These are phyloP conservation scores for Atta texana DNA, from an alignment of 1,140 invertebrate species.

Conservation along the genomic window DNA sequence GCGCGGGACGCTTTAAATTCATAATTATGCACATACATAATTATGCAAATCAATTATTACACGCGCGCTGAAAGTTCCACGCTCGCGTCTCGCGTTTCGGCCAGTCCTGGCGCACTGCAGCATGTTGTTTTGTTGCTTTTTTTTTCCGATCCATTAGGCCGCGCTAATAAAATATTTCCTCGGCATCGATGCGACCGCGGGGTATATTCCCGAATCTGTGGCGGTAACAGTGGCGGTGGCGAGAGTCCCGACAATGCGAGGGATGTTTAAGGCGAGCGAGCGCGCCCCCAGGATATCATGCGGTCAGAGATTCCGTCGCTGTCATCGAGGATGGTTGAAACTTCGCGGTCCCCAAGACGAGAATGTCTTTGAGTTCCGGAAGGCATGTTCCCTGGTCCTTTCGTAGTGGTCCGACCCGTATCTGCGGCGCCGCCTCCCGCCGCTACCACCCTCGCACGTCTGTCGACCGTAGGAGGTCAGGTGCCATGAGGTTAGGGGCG, in stretches of 20 bases:
- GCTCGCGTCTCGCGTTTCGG: conserved; percentile 60
- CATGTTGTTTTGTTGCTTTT: not conserved
- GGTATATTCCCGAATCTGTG: conserved; percentile 35
- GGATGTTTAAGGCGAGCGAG: conserved; percentile 82
- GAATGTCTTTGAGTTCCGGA: conserved; percentile 85
- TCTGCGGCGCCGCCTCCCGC: conserved; percentile 43
- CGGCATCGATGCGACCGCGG: conserved; percentile 27
- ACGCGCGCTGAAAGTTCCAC: conserved; percentile 65
- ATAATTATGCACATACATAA: conserved; percentile 76
- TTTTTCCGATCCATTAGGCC: conserved; percentile 48
- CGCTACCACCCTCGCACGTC: not conserved
- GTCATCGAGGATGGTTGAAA: conserved; percentile 80
- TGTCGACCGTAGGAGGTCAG: conserved; percentile 40
- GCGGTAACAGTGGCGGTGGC: conserved; percentile 30
- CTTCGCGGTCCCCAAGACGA: conserved; percentile 83
- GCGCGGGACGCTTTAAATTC: conserved; percentile 73
- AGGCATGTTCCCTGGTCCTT: conserved; percentile 78
- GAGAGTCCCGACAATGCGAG: conserved; percentile 69
- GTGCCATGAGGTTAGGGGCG: conserved; percentile 64
- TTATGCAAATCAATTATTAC: conserved; percentile 77
- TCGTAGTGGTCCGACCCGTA: conserved; percentile 39
- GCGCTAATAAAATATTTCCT: conserved; percentile 61
- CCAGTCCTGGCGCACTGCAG: conserved; percentile 20
- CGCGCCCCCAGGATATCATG: conserved; percentile 81
- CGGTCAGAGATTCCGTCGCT: conserved; percentile 84